A percentile compares a stretch with the other conserved stretches of the same genome.
Conservation (phyloP, 2,888 invertebrate genomes). For the Pheosia gnoma region DNA sequence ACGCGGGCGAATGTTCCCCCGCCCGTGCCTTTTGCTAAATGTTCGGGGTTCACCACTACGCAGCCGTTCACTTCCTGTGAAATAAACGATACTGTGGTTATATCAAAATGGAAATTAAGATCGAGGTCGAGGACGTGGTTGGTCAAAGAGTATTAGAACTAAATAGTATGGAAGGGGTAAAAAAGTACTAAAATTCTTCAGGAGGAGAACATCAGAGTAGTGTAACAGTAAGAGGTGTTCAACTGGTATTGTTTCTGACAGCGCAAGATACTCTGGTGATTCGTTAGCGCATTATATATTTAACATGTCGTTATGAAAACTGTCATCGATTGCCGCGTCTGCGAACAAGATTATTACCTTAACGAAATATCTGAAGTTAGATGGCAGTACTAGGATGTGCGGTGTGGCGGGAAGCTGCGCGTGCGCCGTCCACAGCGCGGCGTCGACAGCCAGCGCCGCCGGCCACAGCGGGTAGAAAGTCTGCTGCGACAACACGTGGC, state of each 20-base stretch:
- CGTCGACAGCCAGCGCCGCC: constrained; percentile 88
- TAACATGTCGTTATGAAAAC: too few relatives aligned
- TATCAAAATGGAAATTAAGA: neutral
- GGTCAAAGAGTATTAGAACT: too few relatives aligned
- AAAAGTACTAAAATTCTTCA: too few relatives aligned
- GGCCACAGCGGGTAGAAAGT: constrained; percentile 93
- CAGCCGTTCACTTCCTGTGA: constrained; percentile 90
- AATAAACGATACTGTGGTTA: constrained; percentile 18
- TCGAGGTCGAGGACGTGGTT: too few relatives aligned
- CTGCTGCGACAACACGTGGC: constrained; percentile 90
- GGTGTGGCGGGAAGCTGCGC: constrained; percentile 90
- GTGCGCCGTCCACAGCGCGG: constrained; percentile 87
- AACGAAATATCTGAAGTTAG: constrained; percentile 92
- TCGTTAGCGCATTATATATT: too few relatives aligned
- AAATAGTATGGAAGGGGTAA: too few relatives aligned
- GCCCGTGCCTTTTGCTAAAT: constrained; percentile 88
- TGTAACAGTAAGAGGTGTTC: too few relatives aligned
- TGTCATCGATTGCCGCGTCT: too few relatives aligned
- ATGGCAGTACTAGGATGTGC: constrained; percentile 93
- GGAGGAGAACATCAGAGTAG: too few relatives aligned
- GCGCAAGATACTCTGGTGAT: too few relatives aligned
- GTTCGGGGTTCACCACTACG: constrained; percentile 94
- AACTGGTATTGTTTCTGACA: too few relatives aligned
- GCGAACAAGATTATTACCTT: constrained; percentile 80
- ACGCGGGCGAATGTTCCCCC: constrained; percentile 92